A percentile compares a stretch with the other conserved stretches of the same genome.
Evolutionary conservation across 1,140 invertebrate genomes (phyloP).

Genomic region (Drosophila pandora): DNA sequence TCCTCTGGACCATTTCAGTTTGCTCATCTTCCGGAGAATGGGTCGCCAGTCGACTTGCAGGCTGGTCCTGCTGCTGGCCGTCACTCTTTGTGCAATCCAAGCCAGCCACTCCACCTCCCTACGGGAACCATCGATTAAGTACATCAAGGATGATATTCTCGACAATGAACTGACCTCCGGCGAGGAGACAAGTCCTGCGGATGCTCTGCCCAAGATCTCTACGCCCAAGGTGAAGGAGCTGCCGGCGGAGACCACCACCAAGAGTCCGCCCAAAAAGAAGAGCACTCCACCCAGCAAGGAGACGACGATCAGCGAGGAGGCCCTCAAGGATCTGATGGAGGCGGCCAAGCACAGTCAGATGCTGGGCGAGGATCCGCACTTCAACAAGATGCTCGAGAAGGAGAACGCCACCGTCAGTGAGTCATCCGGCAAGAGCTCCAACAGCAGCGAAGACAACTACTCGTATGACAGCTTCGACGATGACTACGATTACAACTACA

Average conservation of each 20-base stretch:
- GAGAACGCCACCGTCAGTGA: slow-evolving; percentile 32
- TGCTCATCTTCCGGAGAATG: slow-evolving; percentile 50
- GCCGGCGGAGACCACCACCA: slow-evolving; percentile 32
- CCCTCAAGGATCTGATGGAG: slow-evolving; percentile 66
- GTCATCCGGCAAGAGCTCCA: slow-evolving; percentile 42
- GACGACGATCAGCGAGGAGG: slow-evolving; percentile 62
- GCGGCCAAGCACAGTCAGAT: slow-evolving; percentile 73
- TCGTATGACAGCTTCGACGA: slow-evolving; percentile 58
- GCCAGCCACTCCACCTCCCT: slow-evolving; percentile 44
- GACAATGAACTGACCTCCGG: slow-evolving; percentile 57
- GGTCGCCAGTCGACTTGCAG: slow-evolving; percentile 73
- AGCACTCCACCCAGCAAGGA: slow-evolving; percentile 6
- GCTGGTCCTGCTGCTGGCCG: slow-evolving; percentile 76
- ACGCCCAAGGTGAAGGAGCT: slow-evolving; percentile 62
- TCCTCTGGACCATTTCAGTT: slow-evolving; percentile 38
- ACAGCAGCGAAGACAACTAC: slow-evolving; percentile 55
- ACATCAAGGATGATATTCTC: slow-evolving; percentile 42
- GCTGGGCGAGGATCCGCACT: slow-evolving; percentile 75
- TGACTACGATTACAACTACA: slow-evolving; percentile 42
- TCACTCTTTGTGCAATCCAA: slow-evolving; percentile 61
- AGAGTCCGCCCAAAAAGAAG: slow-evolving; percentile 31
- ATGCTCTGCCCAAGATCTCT: slow-evolving; percentile 57
- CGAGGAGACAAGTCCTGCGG: slow-evolving; percentile 40
- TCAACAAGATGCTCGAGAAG: slow-evolving; percentile 71
- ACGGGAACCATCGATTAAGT: slow-evolving; percentile 13